A percentile compares a stretch with the other conserved stretches of the same genome.
Conservation (phyloP, 2,113 vertebrate species). For the Corythoichthys haematopterus region DNA sequence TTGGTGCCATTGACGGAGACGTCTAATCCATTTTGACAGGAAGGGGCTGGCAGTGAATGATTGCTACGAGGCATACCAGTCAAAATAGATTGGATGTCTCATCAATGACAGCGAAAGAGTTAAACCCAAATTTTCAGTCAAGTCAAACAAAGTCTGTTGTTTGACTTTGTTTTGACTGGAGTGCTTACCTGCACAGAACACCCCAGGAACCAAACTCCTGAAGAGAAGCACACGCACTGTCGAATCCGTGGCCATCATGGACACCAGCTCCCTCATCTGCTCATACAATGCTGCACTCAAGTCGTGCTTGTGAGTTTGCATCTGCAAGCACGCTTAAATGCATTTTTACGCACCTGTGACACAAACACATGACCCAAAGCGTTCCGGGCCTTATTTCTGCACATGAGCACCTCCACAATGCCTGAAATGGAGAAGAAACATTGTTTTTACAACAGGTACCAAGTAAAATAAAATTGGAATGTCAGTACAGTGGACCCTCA, state of each 20-base stretch:
- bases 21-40: too few species aligned
- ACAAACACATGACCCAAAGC: conserved; percentile 86
- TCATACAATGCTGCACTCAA: conserved; percentile 15
- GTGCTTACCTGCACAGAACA: conserved; percentile 88
- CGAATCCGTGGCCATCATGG: conserved; percentile 71
- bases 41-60: too few species aligned
- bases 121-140: too few species aligned
- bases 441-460: too few species aligned
- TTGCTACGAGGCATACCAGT: too few species aligned
- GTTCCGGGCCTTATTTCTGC: conserved; percentile 80
- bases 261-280: conserved; percentile 79
- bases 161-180: too few species aligned
- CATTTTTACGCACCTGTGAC: conserved; percentile 76
- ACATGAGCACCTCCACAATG: conserved; percentile 84
- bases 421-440: conserved; percentile 47
- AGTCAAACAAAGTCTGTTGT: too few species aligned
- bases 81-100: too few species aligned
- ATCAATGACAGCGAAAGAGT: too few species aligned
- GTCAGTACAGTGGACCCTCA: too few species aligned
- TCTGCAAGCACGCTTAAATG: conserved; percentile 1
- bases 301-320: not conserved
- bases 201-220: conserved; percentile 82
- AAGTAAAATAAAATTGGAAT: too few species aligned
- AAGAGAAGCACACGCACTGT: conserved; percentile 81
- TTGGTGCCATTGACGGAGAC: too few species aligned